Conservation (phyloP, 2,113 vertebrate genomes). For the Cyprinus carpio region DNA sequence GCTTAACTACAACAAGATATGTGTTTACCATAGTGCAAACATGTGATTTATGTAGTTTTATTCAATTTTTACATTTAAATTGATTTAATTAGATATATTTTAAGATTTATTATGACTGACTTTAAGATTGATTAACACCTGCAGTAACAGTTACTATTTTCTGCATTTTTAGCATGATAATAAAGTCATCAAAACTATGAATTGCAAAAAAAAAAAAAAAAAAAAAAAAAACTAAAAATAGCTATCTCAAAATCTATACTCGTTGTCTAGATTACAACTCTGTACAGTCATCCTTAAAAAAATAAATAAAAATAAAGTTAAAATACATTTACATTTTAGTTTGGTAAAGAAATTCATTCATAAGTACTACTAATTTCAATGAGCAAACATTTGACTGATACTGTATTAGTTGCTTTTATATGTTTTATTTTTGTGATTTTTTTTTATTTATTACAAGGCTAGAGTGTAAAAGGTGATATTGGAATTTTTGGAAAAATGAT, state of each 20-base stretch:
- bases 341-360: neutral
- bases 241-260: too few species aligned
- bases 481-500: neutral
- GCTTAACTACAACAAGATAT: neutral
- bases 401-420: neutral
- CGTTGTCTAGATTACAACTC: too few species aligned
- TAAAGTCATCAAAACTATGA: neutral
- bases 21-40: neutral
- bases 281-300: too few species aligned
- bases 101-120: neutral
- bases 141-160: neutral
- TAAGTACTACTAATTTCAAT: neutral
- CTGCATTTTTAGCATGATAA: neutral
- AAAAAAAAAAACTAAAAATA: too few species aligned
- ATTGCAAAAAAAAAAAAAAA: neutral
- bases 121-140: neutral
- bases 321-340: neutral
- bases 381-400: neutral
- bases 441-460: neutral
- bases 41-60: slow-evolving; percentile 20
- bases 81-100: neutral
- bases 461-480: neutral
- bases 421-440: neutral
- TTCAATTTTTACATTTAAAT: neutral
- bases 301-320: neutral